Evolutionary conservation across 1,140 invertebrate species (phyloP).

Genomic region (Hyles euphorbiae): DNA sequence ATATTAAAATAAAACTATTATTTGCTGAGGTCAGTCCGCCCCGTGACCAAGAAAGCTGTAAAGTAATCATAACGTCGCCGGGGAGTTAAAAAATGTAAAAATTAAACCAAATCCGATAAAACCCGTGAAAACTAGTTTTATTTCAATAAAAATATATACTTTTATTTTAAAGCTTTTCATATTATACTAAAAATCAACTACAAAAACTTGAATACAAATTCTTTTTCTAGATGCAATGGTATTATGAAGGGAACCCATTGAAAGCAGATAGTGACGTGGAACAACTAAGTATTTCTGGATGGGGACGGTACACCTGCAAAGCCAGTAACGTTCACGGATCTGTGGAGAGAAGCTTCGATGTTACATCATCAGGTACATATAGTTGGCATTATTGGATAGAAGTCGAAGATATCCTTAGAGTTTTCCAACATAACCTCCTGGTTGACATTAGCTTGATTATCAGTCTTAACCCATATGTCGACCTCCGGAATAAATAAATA

Average conservation of each 20-base stretch:
- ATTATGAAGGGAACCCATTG: constrained; percentile 11
- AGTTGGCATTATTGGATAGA: too few species aligned
- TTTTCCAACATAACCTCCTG: too few species aligned
- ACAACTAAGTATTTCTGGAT: neutral
- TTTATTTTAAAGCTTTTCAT: neutral
- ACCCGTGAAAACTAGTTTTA: neutral
- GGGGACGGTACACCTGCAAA: constrained; percentile 15
- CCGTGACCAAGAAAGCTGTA: too few species aligned
- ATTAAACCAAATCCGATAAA: too few species aligned
- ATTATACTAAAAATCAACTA: too few species aligned
- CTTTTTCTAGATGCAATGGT: constrained; percentile 11
- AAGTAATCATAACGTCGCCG: too few species aligned
- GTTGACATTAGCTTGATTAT: too few species aligned
- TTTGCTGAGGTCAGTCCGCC: too few species aligned
- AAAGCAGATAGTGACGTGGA: neutral
- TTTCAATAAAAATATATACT: neutral
- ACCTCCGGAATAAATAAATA: too few species aligned
- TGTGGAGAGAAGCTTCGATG: constrained; percentile 9
- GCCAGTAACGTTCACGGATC: constrained; percentile 12
- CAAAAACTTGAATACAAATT: neutral
- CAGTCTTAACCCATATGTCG: too few species aligned
- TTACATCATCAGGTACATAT: constrained; percentile 16
- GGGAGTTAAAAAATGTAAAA: too few species aligned
- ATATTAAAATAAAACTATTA: neutral
- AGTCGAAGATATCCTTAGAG: too few species aligned